Base-by-base conservation (phyloP, 2,888 invertebrate species). In the Seira musarum region DNA sequence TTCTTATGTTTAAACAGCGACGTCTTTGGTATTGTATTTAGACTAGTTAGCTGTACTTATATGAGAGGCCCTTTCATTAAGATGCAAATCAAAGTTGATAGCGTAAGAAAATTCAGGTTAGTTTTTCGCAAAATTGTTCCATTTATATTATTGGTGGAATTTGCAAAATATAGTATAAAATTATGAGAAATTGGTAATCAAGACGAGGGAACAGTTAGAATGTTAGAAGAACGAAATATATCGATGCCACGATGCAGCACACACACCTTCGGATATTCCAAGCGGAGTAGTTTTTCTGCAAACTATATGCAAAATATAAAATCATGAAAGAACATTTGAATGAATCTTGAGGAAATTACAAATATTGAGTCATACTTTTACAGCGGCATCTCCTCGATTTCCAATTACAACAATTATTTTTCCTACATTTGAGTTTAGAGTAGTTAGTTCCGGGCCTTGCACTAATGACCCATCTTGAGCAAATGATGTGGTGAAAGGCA, bases 181-280 rank as follows among this genome's bases (percentile, higher is more conserved):
- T 57, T 57, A 57, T n/a, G n/a, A n/a, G 10, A n/a, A 57, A 57
- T 19, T n/a, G 2, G 25, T 79, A 72, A 77, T 73, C 80, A 76
- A 66, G 76, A 82, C n/a, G 89, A 88, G 1, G 90, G 90, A 8
- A 90, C 89, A 13, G 89, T 88, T n/a, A 91, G 87, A 15, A 90
- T 87, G 46, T 89, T 89, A 24, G 90, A 89, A 46, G 89, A 88
- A 65, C 90, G 87, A 35, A 97, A 90, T n/a, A 94, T 92, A 84
- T 94, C 92, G 87, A 96, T 94, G 63, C 97, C 97, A 74, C 95
- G 95, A 89, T 97, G 96, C 15, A 98, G 91, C 15, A 94, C 92
- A 88, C 96, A 96, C 3, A 97, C 95, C 87, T 93, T 92, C 0
- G 92, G 90, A 74, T 95, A 93, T 72, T 92, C 92, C 88, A 95